These are phyloP conservation scores for Noctuana brunneofusca DNA, from an alignment of 2,888 invertebrate genomes.

Conservation along the genomic window DNA sequence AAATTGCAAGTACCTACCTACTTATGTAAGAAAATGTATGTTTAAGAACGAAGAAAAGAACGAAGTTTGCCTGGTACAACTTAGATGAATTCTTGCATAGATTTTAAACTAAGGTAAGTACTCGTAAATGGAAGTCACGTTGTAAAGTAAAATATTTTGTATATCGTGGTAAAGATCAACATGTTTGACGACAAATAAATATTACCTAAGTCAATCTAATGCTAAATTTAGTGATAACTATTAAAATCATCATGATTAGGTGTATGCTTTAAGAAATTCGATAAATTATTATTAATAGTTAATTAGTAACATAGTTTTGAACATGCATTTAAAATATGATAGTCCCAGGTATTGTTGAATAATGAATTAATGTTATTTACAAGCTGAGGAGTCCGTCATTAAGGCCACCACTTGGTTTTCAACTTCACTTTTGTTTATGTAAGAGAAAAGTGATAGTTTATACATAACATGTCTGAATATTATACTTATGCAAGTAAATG, in stretches of 20 bases:
- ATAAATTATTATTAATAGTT: too few relatives aligned
- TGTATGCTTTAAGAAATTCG: too few relatives aligned
- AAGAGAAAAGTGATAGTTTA: slow-evolving; percentile 64
- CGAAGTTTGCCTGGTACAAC: neutral
- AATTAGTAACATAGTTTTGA: too few relatives aligned
- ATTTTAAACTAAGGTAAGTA: too few relatives aligned
- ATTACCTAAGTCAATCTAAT: too few relatives aligned
- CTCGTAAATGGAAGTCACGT: too few relatives aligned
- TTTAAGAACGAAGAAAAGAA: slow-evolving; percentile 22
- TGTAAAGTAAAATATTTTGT: too few relatives aligned
- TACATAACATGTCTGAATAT: slow-evolving; percentile 51
- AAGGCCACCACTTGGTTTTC: slow-evolving; percentile 36
- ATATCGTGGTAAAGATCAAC: too few relatives aligned
- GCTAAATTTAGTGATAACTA: too few relatives aligned
- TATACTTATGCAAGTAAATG: slow-evolving; percentile 58
- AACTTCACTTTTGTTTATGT: slow-evolving; percentile 45
- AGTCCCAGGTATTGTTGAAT: neutral
- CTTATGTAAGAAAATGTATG: slow-evolving; percentile 22
- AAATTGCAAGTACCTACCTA: slow-evolving; percentile 10
- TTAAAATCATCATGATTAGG: too few relatives aligned
- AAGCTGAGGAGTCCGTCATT: slow-evolving; percentile 23
- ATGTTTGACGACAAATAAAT: too few relatives aligned
- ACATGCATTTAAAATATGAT: too few relatives aligned
- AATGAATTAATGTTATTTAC: neutral
- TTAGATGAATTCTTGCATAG: neutral